Conservation (phyloP, 2,113 vertebrate species). For the Saimiri boliviensis region DNA sequence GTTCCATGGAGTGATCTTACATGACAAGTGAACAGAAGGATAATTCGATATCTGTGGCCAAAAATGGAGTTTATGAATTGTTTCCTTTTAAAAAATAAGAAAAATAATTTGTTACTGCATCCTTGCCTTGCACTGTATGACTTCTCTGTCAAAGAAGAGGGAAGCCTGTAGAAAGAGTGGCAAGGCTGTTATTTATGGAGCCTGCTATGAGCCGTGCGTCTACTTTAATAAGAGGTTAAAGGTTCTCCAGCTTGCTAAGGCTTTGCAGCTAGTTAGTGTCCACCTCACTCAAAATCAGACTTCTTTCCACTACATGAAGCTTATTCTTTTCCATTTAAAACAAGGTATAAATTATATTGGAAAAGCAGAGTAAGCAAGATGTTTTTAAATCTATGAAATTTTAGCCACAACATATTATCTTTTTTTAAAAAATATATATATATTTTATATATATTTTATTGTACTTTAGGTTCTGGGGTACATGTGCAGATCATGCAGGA, state of each 20-base stretch:
- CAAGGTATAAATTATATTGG: not conserved
- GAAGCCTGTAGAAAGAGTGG: not conserved
- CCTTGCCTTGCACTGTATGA: not conserved
- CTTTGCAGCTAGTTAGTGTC: not conserved
- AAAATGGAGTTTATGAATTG: not conserved
- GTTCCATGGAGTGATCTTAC: not conserved
- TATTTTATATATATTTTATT: too few species aligned
- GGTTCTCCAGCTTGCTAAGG: not conserved
- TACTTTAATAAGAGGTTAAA: not conserved
- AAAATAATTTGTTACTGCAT: not conserved
- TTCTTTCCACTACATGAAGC: not conserved
- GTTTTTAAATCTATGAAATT: not conserved
- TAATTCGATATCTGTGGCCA: not conserved
- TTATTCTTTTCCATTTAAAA: not conserved
- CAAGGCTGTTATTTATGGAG: not conserved
- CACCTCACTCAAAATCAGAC: not conserved
- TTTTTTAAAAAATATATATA: not conserved
- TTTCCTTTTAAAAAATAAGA: not conserved
- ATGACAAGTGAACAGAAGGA: not conserved
- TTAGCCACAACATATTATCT: not conserved
- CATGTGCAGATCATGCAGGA: too few species aligned
- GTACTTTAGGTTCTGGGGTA: too few species aligned
- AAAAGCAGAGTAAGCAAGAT: not conserved
- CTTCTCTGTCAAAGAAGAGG: not conserved
- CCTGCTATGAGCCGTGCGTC: fast-evolving